Conservation (phyloP, 1,140 invertebrate genomes). For the Bradynema listronoti region DNA sequence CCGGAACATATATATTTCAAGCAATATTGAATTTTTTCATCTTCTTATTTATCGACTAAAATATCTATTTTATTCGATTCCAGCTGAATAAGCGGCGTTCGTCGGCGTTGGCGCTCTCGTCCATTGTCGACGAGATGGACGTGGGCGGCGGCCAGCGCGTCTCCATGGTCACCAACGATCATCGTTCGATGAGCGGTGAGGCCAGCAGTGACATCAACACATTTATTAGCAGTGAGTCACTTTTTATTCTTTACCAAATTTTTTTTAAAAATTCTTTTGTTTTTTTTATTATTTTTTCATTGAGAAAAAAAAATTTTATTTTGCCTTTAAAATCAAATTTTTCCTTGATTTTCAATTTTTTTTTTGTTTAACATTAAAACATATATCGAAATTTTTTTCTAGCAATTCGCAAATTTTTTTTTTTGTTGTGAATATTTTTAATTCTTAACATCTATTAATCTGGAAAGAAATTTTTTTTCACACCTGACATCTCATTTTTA, state of each 20-base stretch:
- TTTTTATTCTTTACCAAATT: constrained; percentile 10
- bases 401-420: not conserved
- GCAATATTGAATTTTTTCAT: not conserved
- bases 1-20: constrained; percentile 1
- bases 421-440: no score
- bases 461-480: no score
- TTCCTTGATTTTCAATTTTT: no score
- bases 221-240: constrained; percentile 38
- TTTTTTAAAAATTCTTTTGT: not conserved
- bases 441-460: no score
- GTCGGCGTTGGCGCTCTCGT: constrained; percentile 24
- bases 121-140: constrained; percentile 35
- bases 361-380: no score
- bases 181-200: not conserved
- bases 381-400: not conserved
- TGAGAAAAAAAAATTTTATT: no score
- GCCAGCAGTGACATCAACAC: constrained; percentile 32
- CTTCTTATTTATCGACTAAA: not conserved
- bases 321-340: constrained; percentile 6
- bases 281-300: no score
- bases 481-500: no score
- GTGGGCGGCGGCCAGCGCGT: constrained; percentile 42
- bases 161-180: constrained; percentile 43
- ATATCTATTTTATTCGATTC: constrained; percentile 18
- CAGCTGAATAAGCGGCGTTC: constrained; percentile 7